These are phyloP conservation scores for Eucidaris tribuloides DNA, from an alignment of 35 echinoderm and acorn worm genomes.

Conservation along the genomic window DNA sequence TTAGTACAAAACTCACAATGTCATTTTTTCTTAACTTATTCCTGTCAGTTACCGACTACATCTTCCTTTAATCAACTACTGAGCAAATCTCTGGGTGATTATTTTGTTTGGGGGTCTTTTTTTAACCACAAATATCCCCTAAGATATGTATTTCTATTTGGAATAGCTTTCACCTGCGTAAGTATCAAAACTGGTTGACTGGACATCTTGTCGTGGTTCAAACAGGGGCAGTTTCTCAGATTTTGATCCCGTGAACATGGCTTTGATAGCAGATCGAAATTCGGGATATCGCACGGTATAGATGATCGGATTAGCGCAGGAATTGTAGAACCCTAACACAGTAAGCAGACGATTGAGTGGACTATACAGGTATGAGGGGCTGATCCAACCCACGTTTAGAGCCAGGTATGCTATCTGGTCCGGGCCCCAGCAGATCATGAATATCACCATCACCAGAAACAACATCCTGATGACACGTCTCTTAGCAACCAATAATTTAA, in stretches of 20 bases:
- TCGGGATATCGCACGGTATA: conserved; percentile 3
- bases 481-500: background rate
- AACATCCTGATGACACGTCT: conserved; percentile 6
- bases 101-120: too few relatives aligned
- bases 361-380: background rate
- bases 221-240: too few relatives aligned
- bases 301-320: conserved; percentile 31
- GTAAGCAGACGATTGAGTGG: background rate
- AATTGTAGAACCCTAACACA: conserved; percentile 8
- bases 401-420: conserved; percentile 8
- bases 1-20: too few relatives aligned
- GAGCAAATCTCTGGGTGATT: too few relatives aligned
- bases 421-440: conserved; percentile 25
- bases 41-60: too few relatives aligned
- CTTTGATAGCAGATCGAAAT: background rate
- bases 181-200: too few relatives aligned
- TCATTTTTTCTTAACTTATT: too few relatives aligned
- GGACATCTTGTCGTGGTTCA: too few relatives aligned
- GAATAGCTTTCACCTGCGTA: too few relatives aligned
- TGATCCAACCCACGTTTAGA: background rate
- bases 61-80: too few relatives aligned
- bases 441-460: conserved; percentile 1
- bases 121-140: too few relatives aligned
- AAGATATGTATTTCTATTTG: too few relatives aligned
- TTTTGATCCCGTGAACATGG: background rate